Conservation (phyloP, 2,797 vertebrate genomes). For the Heterohyrax brucei region DNA sequence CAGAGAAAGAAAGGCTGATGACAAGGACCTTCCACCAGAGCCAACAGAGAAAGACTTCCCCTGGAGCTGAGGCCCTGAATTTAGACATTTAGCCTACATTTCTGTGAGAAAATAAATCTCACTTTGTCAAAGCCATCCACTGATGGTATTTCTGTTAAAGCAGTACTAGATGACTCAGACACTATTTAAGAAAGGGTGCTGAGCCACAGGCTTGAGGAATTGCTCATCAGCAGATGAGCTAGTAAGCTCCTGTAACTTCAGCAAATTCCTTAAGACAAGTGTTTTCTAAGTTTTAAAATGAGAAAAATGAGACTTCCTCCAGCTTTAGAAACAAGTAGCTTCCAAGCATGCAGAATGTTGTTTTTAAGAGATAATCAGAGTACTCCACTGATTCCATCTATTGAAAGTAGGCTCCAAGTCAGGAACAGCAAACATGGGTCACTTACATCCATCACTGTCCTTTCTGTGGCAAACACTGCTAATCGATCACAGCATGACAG, state of each 20-base stretch:
- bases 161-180: no score
- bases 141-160: no score
- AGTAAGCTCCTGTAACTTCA: background rate
- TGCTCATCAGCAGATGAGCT: background rate
- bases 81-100: no score
- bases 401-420: background rate
- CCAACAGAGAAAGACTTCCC: no score
- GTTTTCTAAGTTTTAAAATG: constrained; percentile 27
- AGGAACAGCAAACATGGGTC: background rate
- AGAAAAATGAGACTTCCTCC: constrained; percentile 57
- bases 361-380: constrained; percentile 24
- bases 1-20: no score
- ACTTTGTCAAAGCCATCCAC: no score
- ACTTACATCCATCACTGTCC: background rate
- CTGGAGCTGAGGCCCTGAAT: no score
- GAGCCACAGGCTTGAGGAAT: background rate
- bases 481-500: background rate
- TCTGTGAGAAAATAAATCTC: no score
- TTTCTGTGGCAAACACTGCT: constrained; percentile 12
- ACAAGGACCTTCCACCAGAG: no score
- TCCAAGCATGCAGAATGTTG: background rate
- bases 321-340: constrained; percentile 55
- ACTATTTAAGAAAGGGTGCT: background rate
- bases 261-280: background rate
- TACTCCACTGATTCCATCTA: background rate